Evolutionary conservation across 2,113 vertebrate species (phyloP), one percentile per base, ranked within the genome.

Genomic region (Carettochelys insculpta): DNA sequence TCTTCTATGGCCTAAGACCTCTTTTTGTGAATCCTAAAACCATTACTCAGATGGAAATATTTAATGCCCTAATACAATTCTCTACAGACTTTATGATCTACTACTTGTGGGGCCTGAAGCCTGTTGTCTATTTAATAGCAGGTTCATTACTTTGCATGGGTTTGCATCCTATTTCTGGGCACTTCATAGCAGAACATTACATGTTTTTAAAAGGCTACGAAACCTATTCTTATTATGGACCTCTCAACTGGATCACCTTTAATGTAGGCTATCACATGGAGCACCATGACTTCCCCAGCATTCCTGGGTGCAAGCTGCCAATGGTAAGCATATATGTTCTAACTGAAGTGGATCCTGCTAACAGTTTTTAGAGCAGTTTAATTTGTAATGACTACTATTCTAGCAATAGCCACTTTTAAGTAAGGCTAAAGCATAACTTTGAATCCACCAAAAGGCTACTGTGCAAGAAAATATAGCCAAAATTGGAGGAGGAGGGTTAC

Each of bases 181-280:
- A 99, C 95, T 99, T 99, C 48, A 99, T 99, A 91, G 99, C 99
- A 2, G 99, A 99, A 89, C 99, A 99, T 95, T 99, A 99, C 95
- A 99, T 99, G 99, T 99, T 99, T 92, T 82, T 98, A 89, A 99
- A 99, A 97, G 99, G 99, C 58, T 97, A 99, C 2, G 99, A 99
- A 97, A 99, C 99, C 2, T 99, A 99, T 97, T 99, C 99, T 7
- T 99, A 99, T 89, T 99, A 99, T 0, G 99, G 99, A 87, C 93
- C 98, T 22, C 98, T 99, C 93, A 99, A 99, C 97, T 96, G 96
- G 87, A 98, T 99, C 97, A 99, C 99, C 90, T 99, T 99, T 96
- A 99, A 99, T 25, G 99, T 98, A 50, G 99, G 99, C 25, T 99
- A 99, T 96, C 99, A 99, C 96, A 97, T 99, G 98, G 99, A 99